These are phyloP conservation scores for Chrysina gloriosa DNA, from an alignment of 2,888 invertebrate species.

Conservation along the genomic window DNA sequence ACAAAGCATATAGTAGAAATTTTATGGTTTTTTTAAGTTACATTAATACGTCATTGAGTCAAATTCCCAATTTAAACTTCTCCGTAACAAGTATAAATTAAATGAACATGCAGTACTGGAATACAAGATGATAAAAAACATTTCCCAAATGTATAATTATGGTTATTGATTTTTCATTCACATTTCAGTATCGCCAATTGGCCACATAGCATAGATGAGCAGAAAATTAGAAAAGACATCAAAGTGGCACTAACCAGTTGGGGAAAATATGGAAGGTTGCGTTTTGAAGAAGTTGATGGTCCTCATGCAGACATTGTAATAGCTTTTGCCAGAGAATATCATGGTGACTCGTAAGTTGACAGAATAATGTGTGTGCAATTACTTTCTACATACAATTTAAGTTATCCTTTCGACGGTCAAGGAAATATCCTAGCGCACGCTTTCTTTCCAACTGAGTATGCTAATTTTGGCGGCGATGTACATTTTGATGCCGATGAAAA, in stretches of 20 bases:
- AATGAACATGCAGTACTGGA: no score
- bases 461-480: slow-evolving; percentile 73
- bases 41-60: no score
- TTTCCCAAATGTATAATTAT: no score
- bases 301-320: slow-evolving; percentile 80
- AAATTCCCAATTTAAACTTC: no score
- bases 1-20: no score
- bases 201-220: slow-evolving; percentile 71
- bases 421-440: slow-evolving; percentile 82
- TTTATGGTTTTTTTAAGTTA: no score
- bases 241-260: slow-evolving; percentile 74
- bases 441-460: slow-evolving; percentile 75
- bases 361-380: neutral
- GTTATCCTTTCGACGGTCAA: slow-evolving; percentile 82
- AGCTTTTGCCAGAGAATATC: slow-evolving; percentile 75
- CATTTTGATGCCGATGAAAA: slow-evolving; percentile 85
- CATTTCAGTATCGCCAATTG: slow-evolving; percentile 75
- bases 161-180: no score
- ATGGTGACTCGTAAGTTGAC: slow-evolving; percentile 74
- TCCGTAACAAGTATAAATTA: no score
- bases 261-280: slow-evolving; percentile 74
- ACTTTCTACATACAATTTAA: slow-evolving; percentile 51
- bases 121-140: no score
- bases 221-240: slow-evolving; percentile 70
- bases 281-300: slow-evolving; percentile 67